Base-by-base conservation (phyloP, 2,797 vertebrate genomes). In the Sandelia bainsii region DNA sequence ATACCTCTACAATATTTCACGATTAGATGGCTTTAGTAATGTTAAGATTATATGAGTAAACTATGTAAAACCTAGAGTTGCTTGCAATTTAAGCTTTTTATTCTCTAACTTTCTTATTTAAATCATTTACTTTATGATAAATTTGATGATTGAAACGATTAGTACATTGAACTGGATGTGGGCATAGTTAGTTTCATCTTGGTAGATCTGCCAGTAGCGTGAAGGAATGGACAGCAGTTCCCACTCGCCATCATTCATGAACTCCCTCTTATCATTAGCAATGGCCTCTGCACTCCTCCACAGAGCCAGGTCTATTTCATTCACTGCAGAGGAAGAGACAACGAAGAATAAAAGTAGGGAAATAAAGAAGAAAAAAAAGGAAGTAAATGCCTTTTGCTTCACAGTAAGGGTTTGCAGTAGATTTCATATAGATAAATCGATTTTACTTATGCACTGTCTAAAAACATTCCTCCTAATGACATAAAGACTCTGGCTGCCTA, bases 181-280 rank as follows among this genome's bases (percentile, higher is more conserved):
- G 5, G 96, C 96, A 4, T 96, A 95, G 76, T 94, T 86, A 0
- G 91, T 90, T 64, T 89, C 39, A 3, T 92, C 92, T 23, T 91
- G 93, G 57, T 80, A 93, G 57, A 94, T 77, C 45, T 89, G 82
- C 82, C 83, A 87, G 81, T 96, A 96, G 9, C 77, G 79, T 1
- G 96, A 94, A 5, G 95, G 94, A 22, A 97, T 87, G 17, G 95
- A 95, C 32, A 97, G 89, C 72, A 96, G 94, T 60, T 97, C 96
- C 96, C 96, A 97, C 78, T 97, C 96, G 0, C 96, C 94, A 5
- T 96, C 93, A 48, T 95, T 94, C 91, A 96, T 89, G 86, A 96
- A 96, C 69, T 91, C 79, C 60, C 81, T 87, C 62, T 93, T 94
- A 75, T 97, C 94, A 5, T 84, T 91, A 37, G 92, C 88, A 0